A percentile compares a stretch with the other conserved stretches of the same genome.
phyloP scores from a whole-genome alignment of 2,888 invertebrate species.

The Chouioia cunea region DNA sequence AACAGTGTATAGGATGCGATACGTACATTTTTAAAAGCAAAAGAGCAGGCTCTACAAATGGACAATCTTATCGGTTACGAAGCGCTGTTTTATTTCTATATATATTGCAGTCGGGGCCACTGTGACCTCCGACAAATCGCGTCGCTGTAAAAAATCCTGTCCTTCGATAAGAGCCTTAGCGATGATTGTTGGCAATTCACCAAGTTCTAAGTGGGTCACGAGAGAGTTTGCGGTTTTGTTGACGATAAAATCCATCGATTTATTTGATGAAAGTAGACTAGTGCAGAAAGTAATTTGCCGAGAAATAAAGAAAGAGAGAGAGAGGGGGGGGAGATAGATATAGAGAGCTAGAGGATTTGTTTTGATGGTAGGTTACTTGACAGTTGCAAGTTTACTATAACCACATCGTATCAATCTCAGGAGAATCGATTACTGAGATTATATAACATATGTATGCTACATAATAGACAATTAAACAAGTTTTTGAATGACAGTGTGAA shows the following conservation, averaged over 20 bases:
- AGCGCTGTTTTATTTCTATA: constrained; percentile 12
- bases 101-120: constrained; percentile 30
- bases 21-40: no score
- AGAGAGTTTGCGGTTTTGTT: constrained; percentile 20
- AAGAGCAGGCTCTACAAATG: not conserved
- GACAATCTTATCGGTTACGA: constrained; percentile 25
- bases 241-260: constrained; percentile 7
- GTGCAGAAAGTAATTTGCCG: constrained; percentile 6
- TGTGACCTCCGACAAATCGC: constrained; percentile 33
- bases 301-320: constrained; percentile 12
- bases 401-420: no score
- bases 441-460: no score
- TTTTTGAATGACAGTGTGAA: no score
- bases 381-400: no score
- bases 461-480: no score
- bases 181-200: constrained; percentile 3
- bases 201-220: constrained; percentile 34
- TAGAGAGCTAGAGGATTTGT: no score
- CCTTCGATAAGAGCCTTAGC: constrained; percentile 38
- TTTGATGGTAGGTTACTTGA: no score
- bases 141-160: constrained; percentile 13
- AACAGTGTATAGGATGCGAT: no score
- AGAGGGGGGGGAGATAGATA: no score
- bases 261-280: constrained; percentile 28
- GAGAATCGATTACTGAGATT: no score